Evolutionary conservation across 2,888 invertebrate genomes (phyloP).

Genomic region (Drosophila ezoana): DNA sequence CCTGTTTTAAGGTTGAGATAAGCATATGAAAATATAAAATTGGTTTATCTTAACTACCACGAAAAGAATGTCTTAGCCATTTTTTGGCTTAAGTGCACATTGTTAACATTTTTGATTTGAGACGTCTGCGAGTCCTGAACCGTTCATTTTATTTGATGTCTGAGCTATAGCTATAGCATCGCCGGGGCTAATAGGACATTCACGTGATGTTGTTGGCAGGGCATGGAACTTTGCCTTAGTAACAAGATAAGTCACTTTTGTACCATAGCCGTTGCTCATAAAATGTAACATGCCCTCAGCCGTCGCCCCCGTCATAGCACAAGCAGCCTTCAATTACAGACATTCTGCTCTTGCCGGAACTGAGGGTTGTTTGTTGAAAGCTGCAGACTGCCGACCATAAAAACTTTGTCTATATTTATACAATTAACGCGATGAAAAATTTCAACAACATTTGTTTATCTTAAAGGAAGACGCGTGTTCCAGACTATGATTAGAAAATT

Average conservation of each 20-base stretch:
- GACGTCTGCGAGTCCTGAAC: constrained; percentile 3
- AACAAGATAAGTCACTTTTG: constrained; percentile 75
- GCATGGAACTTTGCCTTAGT: constrained; percentile 24
- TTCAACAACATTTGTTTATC: constrained; percentile 68
- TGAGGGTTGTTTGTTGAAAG: constrained; percentile 55
- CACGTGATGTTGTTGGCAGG: constrained; percentile 25
- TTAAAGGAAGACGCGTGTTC: constrained; percentile 58
- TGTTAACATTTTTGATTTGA: neutral
- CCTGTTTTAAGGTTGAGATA: too few species aligned
- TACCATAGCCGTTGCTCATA: constrained; percentile 47
- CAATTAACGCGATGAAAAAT: constrained; percentile 69
- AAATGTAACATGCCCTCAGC: constrained; percentile 34
- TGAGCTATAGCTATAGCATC: constrained; percentile 17
- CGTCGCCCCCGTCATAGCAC: neutral
- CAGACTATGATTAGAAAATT: constrained; percentile 71
- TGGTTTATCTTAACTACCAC: neutral
- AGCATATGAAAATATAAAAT: too few species aligned
- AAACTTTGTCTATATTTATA: constrained; percentile 75
- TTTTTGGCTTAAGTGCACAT: neutral
- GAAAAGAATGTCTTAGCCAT: neutral
- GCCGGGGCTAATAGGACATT: constrained; percentile 22
- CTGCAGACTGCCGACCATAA: constrained; percentile 65
- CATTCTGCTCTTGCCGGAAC: constrained; percentile 32
- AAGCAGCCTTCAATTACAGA: constrained; percentile 58
- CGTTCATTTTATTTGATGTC: constrained; percentile 28